Evolutionary conservation across 2,888 invertebrate genomes (phyloP), one percentile per base, ranked within the genome.

Genomic region (Campopleginae sp.): DNA sequence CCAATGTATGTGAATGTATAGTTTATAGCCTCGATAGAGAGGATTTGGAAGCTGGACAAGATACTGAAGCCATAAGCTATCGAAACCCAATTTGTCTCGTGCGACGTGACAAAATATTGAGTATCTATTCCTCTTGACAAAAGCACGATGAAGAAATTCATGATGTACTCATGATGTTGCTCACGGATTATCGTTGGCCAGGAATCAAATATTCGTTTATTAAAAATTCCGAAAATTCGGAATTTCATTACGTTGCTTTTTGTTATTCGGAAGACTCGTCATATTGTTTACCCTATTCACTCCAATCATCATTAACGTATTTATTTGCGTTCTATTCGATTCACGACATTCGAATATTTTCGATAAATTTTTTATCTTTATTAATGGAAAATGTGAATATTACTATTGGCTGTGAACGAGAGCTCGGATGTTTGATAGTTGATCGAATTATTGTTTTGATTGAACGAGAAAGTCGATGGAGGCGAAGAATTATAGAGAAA

Each of bases 221-320:
- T 19, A 63, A 27, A n/a, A 19, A 68, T 68, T 44, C 8, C n/a
- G n/a, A 19, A 31, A 58, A 48, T 31, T 51, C 46, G 2, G 33
- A 46, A 48, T 54, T 63, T 61, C 74, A 86, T 80, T 63, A 72
- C 83, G 72, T 86, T 51, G n/a, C 58, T 31, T 10, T 38, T 63
- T 78, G 71, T 87, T 88, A 89, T 88, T 88, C 88, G 87, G 85
- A 78, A 80, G 42, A 46, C n/a, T 83, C 88, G 83, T 88, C 87
- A 87, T 88, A 86, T 86, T 84, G 2, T 54, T 10, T 10, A 23
- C 23, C 4, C 54, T 74, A 77, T 87, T 82, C 38, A 79, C 81
- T 82, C 75, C 82, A 80, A 80, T 88, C 84, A 65, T 84, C 85
- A 65, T 74, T 86, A 82, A 85, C 85, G 86, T 87, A 8, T 88